A percentile compares a stretch with the other conserved stretches of the same genome.
Conservation (phyloP, 2,888 invertebrate species). For the Dasypolia templi region DNA sequence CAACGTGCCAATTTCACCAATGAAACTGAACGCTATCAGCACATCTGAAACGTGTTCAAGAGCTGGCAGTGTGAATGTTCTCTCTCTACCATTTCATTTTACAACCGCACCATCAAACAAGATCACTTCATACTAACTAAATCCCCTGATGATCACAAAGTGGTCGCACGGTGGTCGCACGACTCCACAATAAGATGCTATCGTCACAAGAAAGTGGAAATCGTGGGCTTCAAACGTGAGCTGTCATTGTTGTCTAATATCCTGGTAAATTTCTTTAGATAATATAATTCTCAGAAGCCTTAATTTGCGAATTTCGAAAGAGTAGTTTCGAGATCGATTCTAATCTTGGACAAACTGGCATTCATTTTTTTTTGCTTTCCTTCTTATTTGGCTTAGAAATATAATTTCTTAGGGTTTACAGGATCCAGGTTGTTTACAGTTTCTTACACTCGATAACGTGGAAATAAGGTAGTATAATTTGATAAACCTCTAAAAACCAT, state of each 20-base stretch:
- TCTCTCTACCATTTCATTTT: background rate
- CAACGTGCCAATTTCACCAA: no score
- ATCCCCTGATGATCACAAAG: slow-evolving; percentile 30
- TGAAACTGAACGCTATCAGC: no score
- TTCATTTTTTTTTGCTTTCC: background rate
- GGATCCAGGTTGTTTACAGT: background rate
- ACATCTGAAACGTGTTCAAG: no score
- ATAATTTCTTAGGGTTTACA: no score
- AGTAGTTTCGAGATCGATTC: background rate
- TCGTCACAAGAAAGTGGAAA: slow-evolving; percentile 72
- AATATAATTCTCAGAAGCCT: slow-evolving; percentile 1
- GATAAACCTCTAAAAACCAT: background rate
- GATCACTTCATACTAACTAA: slow-evolving; percentile 18
- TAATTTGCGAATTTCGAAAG: background rate
- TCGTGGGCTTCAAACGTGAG: slow-evolving; percentile 61
- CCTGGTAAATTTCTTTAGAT: slow-evolving; percentile 59
- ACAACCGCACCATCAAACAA: slow-evolving; percentile 3
- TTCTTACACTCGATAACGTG: background rate
- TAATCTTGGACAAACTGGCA: background rate
- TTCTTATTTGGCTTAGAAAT: no score
- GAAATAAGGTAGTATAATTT: no score
- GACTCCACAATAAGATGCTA: slow-evolving; percentile 62
- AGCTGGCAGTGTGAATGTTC: no score
- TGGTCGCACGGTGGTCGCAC: slow-evolving; percentile 66
- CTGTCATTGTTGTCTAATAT: slow-evolving; percentile 67